Evolutionary conservation across 1,140 invertebrate species (phyloP).

Genomic region (Psilanteris sp.): DNA sequence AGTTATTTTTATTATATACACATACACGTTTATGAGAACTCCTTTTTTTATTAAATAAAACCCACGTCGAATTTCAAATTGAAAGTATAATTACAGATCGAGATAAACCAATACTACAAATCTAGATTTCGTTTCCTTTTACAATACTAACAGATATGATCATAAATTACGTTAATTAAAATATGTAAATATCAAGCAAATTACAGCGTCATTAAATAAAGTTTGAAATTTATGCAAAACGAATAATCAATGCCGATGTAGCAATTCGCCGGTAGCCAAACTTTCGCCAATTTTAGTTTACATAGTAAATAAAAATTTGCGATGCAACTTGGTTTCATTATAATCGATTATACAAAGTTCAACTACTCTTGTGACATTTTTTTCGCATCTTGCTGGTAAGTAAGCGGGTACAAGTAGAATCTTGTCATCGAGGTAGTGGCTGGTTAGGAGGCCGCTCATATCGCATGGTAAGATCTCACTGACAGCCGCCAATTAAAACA

Average conservation of each 20-base stretch:
- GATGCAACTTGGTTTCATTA: slow-evolving; percentile 33
- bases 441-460: slow-evolving; percentile 63
- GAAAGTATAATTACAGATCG: no score
- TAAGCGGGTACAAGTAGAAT: slow-evolving; percentile 54
- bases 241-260: slow-evolving; percentile 5
- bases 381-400: slow-evolving; percentile 49
- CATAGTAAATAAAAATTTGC: slow-evolving; percentile 53
- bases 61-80: no score
- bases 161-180: slow-evolving; percentile 42
- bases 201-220: slow-evolving; percentile 25
- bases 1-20: no score
- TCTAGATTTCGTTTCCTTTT: no score
- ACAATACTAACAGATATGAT: no score
- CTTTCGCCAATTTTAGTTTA: slow-evolving; percentile 10
- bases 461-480: slow-evolving; percentile 71
- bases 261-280: slow-evolving; percentile 2
- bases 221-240: slow-evolving; percentile 5
- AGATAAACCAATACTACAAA: no score
- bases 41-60: no score
- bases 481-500: slow-evolving; percentile 80
- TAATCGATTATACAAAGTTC: slow-evolving; percentile 58
- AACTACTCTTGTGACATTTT: slow-evolving; percentile 59
- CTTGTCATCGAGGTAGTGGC: slow-evolving; percentile 60
- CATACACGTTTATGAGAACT: no score
- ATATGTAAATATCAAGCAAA: slow-evolving; percentile 26